Conservation (phyloP, 2,113 vertebrate species). For the Indicator indicator region DNA sequence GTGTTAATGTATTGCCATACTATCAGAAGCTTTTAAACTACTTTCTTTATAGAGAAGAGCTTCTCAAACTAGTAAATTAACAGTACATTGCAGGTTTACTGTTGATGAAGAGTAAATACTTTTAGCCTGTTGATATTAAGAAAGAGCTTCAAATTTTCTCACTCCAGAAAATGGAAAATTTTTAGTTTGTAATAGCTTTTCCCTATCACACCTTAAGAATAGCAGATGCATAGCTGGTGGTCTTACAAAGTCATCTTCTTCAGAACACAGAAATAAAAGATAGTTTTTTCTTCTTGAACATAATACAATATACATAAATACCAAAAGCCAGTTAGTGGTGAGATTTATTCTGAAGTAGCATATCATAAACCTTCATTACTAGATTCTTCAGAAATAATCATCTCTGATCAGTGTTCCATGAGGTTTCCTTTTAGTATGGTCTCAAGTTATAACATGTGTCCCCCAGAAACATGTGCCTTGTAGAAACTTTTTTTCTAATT, state of each 20-base stretch:
- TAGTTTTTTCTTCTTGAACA: background rate
- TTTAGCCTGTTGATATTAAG: background rate
- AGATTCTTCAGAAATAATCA: background rate
- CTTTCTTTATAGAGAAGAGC: background rate
- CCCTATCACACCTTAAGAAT: background rate
- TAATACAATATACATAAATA: background rate
- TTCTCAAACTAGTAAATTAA: background rate
- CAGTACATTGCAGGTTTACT: background rate
- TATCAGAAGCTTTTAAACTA: background rate
- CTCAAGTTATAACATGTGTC: background rate
- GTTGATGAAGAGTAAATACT: background rate
- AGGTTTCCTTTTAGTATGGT: background rate
- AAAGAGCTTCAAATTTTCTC: background rate
- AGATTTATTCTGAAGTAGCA: background rate
- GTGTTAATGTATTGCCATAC: background rate
- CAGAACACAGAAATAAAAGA: background rate
- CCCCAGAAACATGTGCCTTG: background rate
- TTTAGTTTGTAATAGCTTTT: background rate
- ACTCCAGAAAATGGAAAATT: background rate
- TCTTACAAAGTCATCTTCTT: background rate
- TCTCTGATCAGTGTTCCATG: background rate
- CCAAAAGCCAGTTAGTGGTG: background rate
- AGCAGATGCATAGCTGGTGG: background rate
- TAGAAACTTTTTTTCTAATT: background rate
- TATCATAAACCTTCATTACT: background rate